Base-by-base conservation (phyloP, 2,888 invertebrate genomes). In the Cremastinae sp. region DNA sequence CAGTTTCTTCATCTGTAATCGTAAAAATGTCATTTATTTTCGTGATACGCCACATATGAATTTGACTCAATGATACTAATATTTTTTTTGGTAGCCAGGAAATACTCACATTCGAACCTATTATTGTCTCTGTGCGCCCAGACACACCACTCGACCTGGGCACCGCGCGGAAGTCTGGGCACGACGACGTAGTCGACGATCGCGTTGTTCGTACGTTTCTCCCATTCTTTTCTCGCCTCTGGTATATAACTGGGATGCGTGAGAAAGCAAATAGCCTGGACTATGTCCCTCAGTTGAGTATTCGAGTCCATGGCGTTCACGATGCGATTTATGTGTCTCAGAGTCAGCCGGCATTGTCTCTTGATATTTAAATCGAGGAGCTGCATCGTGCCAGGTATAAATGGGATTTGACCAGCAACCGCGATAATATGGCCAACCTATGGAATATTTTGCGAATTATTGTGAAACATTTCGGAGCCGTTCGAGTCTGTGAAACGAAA, bases 111-210 rank as follows among this genome's bases (percentile, higher is more conserved):
- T 90, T 96, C 96, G 88, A 96, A 96, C 79, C 95, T 93, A 90
- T 95, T 94, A 90, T 96, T 97, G 90, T 96, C 95, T 71, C 94
- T 93, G 89, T 96, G 96, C 47, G 96, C 96, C 96, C 96, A 96
- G 75, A 97, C 96, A 89, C 97, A 96, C 97, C 97, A 98, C 90
- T 98, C 97, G 18, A 98, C 94, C 62, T 93, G 91, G 18, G 97
- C 97, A 79, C 91, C 92, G 56, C 95, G 92, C 0, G 98, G 98
- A 86, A 98, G 91, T 20, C 93, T 93, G 22, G 94, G 93, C 74
- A 97, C 95, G 58, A 97, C 95, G 54, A 97, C 94, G 90, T 95
- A 96, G 92, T 96, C 96, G 85, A 96, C 95, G 80, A 96, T 95
- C 59, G 96, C 96, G 89, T 96, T 96, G 74, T 96, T 95, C 62